phyloP scores from a whole-genome alignment of 2,797 vertebrate species.

The Octomys mimax region DNA sequence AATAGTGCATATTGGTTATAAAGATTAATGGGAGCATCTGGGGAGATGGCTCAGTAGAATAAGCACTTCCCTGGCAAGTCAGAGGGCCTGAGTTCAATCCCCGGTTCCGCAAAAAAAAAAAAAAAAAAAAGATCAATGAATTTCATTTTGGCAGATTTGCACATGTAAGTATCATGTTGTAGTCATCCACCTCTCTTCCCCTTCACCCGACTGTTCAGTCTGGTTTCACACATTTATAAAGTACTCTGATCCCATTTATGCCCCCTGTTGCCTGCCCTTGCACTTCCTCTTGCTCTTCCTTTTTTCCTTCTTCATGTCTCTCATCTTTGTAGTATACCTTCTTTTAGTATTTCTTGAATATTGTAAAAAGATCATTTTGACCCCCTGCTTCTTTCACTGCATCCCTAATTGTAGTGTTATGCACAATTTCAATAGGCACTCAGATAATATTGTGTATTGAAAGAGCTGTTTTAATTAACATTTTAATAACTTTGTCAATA shows the following conservation, averaged over 20 bases:
- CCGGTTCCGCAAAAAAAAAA: no score
- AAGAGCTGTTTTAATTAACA: background rate
- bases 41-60: no score
- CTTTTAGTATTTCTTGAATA: background rate
- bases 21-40: background rate
- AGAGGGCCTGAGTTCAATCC: no score
- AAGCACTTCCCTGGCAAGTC: no score
- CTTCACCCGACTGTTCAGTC: background rate
- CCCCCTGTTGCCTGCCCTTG: background rate
- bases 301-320: background rate
- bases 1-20: background rate
- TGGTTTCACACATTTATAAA: background rate
- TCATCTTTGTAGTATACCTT: background rate
- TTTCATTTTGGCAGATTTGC: background rate
- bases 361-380: background rate
- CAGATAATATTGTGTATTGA: constrained; percentile 15
- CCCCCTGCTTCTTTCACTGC: background rate
- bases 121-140: no score
- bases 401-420: background rate
- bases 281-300: background rate
- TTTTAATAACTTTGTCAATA: constrained; percentile 7
- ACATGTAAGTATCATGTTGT: background rate
- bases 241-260: background rate
- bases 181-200: background rate
- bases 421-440: background rate